Evolutionary conservation across 2,113 vertebrate species (phyloP).

Genomic region (Zosterops japonicus): DNA sequence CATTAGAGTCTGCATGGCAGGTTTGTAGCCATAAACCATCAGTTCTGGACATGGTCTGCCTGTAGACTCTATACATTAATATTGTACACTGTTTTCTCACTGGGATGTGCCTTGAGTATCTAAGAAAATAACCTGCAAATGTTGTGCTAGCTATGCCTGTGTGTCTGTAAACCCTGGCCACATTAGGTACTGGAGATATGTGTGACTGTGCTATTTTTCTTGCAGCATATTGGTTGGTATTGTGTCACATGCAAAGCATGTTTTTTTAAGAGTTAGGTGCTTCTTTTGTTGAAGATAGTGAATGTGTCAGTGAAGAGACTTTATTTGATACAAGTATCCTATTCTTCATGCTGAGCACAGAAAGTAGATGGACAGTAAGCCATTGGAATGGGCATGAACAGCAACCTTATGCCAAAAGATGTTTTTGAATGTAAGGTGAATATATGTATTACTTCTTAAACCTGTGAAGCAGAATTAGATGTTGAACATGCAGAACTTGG

Average conservation of each 20-base stretch:
- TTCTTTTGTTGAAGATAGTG: not conserved
- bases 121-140: not conserved
- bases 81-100: not conserved
- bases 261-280: not conserved
- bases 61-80: rapidly evolving
- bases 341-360: not conserved
- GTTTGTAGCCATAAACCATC: not conserved
- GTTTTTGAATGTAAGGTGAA: not conserved
- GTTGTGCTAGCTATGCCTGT: not conserved
- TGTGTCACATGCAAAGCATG: not conserved
- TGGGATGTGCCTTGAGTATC: not conserved
- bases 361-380: not conserved
- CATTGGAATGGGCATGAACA: not conserved
- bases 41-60: not conserved
- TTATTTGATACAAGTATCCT: not conserved
- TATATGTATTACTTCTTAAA: not conserved
- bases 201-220: not conserved
- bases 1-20: not conserved
- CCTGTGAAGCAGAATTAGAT: not conserved
- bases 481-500: not conserved
- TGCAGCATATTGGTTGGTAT: not conserved
- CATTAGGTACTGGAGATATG: not conserved
- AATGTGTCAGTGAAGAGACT: not conserved
- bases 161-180: not conserved
- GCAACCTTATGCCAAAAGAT: not conserved